These are phyloP conservation scores for Dasyurus viverrinus DNA, from an alignment of 2,113 vertebrate species.

Conservation along the genomic window DNA sequence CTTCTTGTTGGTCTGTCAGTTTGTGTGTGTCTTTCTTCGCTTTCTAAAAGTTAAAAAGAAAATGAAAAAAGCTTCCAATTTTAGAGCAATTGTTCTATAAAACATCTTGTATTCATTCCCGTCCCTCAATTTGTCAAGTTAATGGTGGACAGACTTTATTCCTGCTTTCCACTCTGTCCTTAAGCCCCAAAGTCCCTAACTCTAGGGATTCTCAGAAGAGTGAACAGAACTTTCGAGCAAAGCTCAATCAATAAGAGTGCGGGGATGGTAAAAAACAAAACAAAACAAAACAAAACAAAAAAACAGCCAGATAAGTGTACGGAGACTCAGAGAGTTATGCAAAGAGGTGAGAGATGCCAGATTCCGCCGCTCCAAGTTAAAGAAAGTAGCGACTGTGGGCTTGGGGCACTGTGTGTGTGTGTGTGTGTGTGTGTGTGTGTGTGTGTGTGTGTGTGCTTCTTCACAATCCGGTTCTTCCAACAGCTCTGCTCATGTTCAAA, in stretches of 20 bases:
- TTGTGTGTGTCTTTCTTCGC: neutral
- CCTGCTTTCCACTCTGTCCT: neutral
- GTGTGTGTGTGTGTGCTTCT: neutral
- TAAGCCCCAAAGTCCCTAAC: neutral
- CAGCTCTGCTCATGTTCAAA: conserved; percentile 23
- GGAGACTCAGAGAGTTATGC: neutral
- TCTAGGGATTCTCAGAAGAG: neutral
- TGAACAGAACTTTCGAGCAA: neutral
- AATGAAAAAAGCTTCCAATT: neutral
- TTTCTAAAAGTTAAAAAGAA: neutral
- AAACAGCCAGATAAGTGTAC: neutral
- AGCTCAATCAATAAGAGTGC: neutral
- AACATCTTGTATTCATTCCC: neutral
- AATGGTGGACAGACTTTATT: neutral
- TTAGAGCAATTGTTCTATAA: neutral
- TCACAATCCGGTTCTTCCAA: neutral
- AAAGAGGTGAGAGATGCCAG: neutral
- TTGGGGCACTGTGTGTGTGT: neutral
- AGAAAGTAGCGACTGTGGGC: neutral
- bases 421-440: neutral
- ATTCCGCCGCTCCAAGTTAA: neutral
- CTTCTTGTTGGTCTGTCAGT: neutral
- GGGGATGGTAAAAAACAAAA: neutral
- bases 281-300: no score
- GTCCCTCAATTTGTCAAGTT: neutral